These are phyloP conservation scores for Platorchestia sp. DNA, from an alignment of 1,140 invertebrate species.

Conservation along the genomic window DNA sequence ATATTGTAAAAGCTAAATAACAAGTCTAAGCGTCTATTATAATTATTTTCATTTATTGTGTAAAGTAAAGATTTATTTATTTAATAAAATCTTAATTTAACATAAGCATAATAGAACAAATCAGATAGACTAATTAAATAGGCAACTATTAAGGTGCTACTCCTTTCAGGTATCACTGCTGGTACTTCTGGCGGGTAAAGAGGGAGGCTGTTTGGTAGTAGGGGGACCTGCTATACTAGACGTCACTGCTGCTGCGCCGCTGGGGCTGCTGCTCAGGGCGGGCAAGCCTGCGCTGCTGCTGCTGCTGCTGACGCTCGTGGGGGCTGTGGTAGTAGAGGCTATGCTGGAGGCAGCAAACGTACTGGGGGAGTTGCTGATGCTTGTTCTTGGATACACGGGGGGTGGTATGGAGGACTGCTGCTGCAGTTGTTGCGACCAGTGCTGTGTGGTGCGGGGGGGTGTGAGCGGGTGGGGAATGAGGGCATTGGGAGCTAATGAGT, in stretches of 20 bases:
- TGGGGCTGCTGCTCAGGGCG: neutral
- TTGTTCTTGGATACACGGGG: conserved; percentile 62
- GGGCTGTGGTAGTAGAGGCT: neutral
- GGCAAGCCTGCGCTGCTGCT: neutral
- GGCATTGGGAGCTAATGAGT: conserved; percentile 58
- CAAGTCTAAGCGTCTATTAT: conserved; percentile 51
- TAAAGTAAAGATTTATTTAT: conserved; percentile 55
- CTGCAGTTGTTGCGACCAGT: conserved; percentile 64
- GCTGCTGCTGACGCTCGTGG: neutral
- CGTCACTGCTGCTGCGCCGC: neutral
- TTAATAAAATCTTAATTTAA: conserved; percentile 47
- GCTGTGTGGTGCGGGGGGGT: conserved; percentile 25
- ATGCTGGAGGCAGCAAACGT: neutral
- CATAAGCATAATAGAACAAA: conserved; percentile 30
- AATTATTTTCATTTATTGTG: conserved; percentile 54
- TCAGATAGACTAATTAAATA: conserved; percentile 41
- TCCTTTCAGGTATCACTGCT: conserved; percentile 47
- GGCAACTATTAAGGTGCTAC: conserved; percentile 14
- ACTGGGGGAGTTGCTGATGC: conserved; percentile 55
- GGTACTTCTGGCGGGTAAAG: conserved; percentile 27
- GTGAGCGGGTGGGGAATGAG: conserved; percentile 59
- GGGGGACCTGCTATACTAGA: neutral
- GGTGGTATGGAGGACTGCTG: conserved; percentile 60
- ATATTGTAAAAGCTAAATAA: conserved; percentile 52
- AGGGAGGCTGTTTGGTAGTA: neutral